Conservation (phyloP, 2,888 invertebrate genomes). For the Harmothoe impar region DNA sequence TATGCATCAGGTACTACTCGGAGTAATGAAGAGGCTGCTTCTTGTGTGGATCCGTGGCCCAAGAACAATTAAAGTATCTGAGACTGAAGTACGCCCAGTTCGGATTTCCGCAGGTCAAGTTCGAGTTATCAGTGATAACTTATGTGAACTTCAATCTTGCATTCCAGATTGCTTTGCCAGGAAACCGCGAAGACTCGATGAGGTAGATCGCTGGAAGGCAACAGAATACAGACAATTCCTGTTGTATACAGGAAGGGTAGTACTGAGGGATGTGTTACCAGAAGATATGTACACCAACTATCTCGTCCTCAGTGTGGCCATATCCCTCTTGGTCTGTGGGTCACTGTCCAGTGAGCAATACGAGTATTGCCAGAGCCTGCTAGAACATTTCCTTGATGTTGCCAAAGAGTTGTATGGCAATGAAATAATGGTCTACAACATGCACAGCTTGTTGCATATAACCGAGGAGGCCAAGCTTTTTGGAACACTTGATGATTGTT, state of each 20-base stretch:
- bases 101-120: constrained; percentile 61
- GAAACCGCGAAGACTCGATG: constrained; percentile 70
- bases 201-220: constrained; percentile 75
- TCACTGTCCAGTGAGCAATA: not conserved
- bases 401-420: constrained; percentile 56
- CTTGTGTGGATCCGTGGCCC: constrained; percentile 72
- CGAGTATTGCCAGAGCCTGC: constrained; percentile 66
- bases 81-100: constrained; percentile 10
- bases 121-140: constrained; percentile 57
- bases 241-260: constrained; percentile 74
- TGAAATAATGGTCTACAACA: constrained; percentile 65
- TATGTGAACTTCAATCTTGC: constrained; percentile 61
- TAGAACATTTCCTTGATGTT: constrained; percentile 62
- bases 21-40: constrained; percentile 73
- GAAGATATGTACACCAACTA: constrained; percentile 71
- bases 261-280: constrained; percentile 68
- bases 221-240: constrained; percentile 75
- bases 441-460: constrained; percentile 65
- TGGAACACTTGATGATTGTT: constrained; percentile 64
- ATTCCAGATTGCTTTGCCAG: constrained; percentile 72
- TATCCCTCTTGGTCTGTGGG: constrained; percentile 70
- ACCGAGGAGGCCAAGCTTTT: constrained; percentile 60
- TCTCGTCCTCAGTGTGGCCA: constrained; percentile 71
- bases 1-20: constrained; percentile 78
- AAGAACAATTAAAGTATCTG: constrained; percentile 60